phyloP scores from a whole-genome alignment of 2,113 vertebrate species.

The Hypanus sabinus region DNA sequence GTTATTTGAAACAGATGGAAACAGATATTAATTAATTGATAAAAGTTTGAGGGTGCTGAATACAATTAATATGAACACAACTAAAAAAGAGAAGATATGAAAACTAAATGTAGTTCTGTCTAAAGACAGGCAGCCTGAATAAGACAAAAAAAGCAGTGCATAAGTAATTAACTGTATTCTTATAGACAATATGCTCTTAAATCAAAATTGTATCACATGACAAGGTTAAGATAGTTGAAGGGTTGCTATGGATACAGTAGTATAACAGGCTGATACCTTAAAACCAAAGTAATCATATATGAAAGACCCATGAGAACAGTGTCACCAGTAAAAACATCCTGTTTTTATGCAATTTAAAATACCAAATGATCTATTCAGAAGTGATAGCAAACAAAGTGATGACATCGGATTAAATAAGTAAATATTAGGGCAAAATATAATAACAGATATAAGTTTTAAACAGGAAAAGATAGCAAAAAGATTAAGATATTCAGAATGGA shows the following conservation, averaged over 20 bases:
- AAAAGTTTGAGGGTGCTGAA: neutral
- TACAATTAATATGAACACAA: neutral
- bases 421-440: no score
- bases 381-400: no score
- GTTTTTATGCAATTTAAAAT: no score
- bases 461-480: no score
- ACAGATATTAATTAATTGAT: neutral
- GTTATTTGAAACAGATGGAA: neutral
- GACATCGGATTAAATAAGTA: no score
- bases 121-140: neutral
- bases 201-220: constrained; percentile 2
- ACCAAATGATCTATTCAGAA: no score
- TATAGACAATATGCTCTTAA: neutral
- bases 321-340: no score
- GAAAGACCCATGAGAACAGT: neutral
- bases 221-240: neutral
- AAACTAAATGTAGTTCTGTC: neutral
- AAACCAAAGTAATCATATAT: neutral
- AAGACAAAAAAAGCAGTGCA: neutral
- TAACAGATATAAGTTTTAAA: no score
- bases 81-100: neutral
- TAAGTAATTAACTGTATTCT: constrained; percentile 8
- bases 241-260: neutral
- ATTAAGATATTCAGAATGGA: no score
- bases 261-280: neutral